A percentile compares a stretch with the other conserved stretches of the same genome.
phyloP scores from a whole-genome alignment of 1,140 invertebrate species.

The Cephus cinctus region DNA sequence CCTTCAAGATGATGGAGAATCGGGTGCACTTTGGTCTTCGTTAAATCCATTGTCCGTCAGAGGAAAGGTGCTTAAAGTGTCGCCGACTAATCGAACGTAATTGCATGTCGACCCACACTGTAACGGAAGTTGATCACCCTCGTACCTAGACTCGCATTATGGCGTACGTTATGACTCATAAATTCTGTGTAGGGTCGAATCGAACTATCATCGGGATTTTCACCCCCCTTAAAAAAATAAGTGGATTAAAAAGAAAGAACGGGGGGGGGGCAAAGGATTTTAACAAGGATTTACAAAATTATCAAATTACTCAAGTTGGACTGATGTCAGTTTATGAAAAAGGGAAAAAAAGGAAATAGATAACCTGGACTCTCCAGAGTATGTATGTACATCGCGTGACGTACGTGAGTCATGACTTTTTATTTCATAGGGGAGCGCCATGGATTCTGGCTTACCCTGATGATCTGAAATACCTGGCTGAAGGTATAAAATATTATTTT shows the following conservation, averaged over 20 bases:
- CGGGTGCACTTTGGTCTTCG: conserved; percentile 7
- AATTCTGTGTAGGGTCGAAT: too few species aligned
- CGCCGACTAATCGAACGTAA: conserved; percentile 8
- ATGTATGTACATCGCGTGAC: too few species aligned
- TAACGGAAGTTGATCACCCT: conserved; percentile 10
- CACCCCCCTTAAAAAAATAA: conserved; percentile 1
- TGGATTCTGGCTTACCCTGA: too few species aligned
- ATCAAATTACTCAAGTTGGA: conserved; percentile 2
- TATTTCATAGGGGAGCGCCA: too few species aligned
- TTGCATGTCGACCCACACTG: conserved; percentile 1
- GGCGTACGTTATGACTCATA: background rate
- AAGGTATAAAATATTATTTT: too few species aligned
- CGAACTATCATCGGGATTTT: too few species aligned
- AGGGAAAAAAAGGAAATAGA: background rate
- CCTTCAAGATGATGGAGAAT: background rate
- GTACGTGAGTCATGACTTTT: too few species aligned
- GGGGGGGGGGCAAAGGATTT: background rate
- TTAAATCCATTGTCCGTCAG: conserved; percentile 8
- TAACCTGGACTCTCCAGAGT: too few species aligned
- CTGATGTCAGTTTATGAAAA: conserved; percentile 1
- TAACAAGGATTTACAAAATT: conserved; percentile 1
- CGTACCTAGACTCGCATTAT: conserved; percentile 1
- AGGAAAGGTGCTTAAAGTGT: conserved; percentile 12
- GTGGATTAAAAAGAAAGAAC: background rate
- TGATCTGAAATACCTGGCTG: too few species aligned